These are phyloP conservation scores for Heliconius eleuchia DNA, from an alignment of 1,140 invertebrate species.

Conservation along the genomic window DNA sequence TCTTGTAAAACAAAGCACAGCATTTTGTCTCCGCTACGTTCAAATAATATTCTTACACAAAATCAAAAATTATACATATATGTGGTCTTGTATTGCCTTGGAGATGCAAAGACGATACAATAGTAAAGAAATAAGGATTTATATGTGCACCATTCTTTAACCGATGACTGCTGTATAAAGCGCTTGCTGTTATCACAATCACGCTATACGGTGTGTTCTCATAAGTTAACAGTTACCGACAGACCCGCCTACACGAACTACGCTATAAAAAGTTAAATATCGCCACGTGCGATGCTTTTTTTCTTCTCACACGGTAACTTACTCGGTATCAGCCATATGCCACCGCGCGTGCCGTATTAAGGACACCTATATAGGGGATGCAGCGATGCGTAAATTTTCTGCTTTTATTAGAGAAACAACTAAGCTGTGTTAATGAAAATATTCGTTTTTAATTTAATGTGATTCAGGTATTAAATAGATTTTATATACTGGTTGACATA, in stretches of 20 bases:
- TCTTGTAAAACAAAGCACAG: no score
- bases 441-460: no score
- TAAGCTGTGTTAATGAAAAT: neutral
- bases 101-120: no score
- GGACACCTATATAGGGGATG: constrained; percentile 12
- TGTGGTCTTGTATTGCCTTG: no score
- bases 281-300: constrained; percentile 52
- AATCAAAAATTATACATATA: no score
- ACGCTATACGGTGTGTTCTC: neutral
- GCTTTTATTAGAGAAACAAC: neutral
- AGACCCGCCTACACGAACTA: constrained; percentile 6
- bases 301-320: constrained; percentile 45
- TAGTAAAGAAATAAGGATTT: no score
- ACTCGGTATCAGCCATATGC: constrained; percentile 21
- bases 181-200: neutral
- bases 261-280: constrained; percentile 49
- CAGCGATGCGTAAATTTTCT: neutral
- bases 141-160: no score
- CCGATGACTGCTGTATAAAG: neutral
- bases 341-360: constrained; percentile 31
- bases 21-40: no score
- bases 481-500: no score
- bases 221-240: neutral
- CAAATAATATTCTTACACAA: no score
- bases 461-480: no score